Evolutionary conservation across 2,888 invertebrate species (phyloP).

Genomic region (Strigamia crassipes): DNA sequence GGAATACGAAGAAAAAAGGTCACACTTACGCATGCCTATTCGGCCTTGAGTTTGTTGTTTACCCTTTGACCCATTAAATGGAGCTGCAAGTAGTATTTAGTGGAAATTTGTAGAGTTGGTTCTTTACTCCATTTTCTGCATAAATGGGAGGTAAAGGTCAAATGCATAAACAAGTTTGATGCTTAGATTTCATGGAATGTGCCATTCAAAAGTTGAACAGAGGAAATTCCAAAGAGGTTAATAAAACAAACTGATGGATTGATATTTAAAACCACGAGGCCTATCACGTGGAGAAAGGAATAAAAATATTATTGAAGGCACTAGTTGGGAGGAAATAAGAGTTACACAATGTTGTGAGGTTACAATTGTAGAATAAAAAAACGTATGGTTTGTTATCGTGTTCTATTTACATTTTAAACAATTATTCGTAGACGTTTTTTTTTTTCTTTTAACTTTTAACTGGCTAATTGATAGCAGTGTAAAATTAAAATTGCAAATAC

Average conservation of each 20-base stretch:
- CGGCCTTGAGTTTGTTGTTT: background rate
- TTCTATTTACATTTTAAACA: background rate
- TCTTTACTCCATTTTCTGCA: background rate
- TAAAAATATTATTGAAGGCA: background rate
- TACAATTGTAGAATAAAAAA: background rate
- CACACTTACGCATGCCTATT: background rate
- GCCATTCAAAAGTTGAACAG: conserved; percentile 17
- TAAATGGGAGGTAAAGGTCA: conserved; percentile 12
- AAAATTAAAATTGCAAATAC: background rate
- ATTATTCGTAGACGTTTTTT: background rate
- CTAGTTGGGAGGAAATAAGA: background rate
- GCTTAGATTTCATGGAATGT: background rate
- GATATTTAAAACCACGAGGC: background rate
- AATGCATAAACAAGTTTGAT: background rate
- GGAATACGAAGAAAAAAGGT: background rate
- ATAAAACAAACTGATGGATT: conserved; percentile 12
- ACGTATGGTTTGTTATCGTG: background rate
- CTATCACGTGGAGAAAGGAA: background rate
- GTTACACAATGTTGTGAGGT: background rate
- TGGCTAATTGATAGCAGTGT: background rate
- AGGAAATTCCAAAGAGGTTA: background rate
- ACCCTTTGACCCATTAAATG: conserved; percentile 14
- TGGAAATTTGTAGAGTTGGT: background rate
- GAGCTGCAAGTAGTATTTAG: background rate
- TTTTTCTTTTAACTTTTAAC: background rate